Conservation (phyloP, 2,113 vertebrate genomes). For the Sarotherodon lohbergeri region DNA sequence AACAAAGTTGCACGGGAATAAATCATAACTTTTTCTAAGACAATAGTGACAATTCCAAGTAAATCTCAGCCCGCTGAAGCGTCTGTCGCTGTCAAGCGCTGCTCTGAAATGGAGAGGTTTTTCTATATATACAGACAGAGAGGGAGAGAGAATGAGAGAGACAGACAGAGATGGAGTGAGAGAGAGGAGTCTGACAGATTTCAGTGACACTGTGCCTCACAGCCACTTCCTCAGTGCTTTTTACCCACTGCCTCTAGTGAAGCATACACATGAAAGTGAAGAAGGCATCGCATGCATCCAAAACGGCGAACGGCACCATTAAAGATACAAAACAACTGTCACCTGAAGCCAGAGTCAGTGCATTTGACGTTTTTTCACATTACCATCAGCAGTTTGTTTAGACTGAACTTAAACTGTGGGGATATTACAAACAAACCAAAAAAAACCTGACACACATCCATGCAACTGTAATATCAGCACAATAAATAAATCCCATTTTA, state of each 20-base stretch:
- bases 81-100: conserved; percentile 16
- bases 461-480: conserved; percentile 11
- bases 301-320: conserved; percentile 32
- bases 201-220: conserved; percentile 53
- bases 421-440: background rate
- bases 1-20: conserved; percentile 16
- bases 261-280: conserved; percentile 53
- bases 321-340: conserved; percentile 61
- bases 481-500: conserved; percentile 47
- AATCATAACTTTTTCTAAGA: conserved; percentile 52
- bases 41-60: conserved; percentile 33
- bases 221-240: conserved; percentile 40
- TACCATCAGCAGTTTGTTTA: background rate
- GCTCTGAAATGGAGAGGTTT: background rate
- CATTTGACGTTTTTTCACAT: conserved; percentile 12
- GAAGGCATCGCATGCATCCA: conserved; percentile 27
- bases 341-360: conserved; percentile 23
- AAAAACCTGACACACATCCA: background rate
- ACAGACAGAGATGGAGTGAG: conserved; percentile 21
- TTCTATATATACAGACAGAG: background rate
- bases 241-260: conserved; percentile 51
- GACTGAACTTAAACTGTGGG: background rate
- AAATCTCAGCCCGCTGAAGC: conserved; percentile 16
- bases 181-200: conserved; percentile 50
- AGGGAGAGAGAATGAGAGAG: background rate